phyloP scores from a whole-genome alignment of 2,113 vertebrate genomes.

The Odontesthes bonariensis region DNA sequence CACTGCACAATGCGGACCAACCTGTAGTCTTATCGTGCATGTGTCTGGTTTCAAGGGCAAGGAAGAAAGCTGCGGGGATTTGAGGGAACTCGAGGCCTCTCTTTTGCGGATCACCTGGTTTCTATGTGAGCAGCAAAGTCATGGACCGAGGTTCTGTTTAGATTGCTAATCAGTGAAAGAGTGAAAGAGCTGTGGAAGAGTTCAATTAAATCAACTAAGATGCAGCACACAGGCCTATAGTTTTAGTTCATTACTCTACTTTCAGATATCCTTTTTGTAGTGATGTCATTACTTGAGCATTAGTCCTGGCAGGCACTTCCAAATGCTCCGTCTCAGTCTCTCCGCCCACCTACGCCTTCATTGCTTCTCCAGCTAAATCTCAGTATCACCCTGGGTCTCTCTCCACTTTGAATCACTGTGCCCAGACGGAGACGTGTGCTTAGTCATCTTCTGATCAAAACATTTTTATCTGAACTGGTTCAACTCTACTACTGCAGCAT shows the following conservation, averaged over 20 bases:
- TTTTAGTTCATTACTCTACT: slow-evolving; percentile 22
- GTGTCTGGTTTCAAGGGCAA: slow-evolving; percentile 61
- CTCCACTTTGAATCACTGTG: slow-evolving; percentile 37
- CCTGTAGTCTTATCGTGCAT: slow-evolving; percentile 51
- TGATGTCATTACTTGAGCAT: slow-evolving; percentile 75
- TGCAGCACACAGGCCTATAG: not conserved
- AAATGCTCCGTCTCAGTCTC: slow-evolving; percentile 68
- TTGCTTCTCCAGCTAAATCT: slow-evolving; percentile 36
- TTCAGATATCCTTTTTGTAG: slow-evolving; percentile 45
- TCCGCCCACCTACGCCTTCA: slow-evolving; percentile 49
- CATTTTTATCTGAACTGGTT: slow-evolving; percentile 1
- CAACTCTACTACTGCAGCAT: not conserved
- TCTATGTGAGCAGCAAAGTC: not conserved
- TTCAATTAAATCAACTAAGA: slow-evolving; percentile 4
- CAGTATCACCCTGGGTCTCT: slow-evolving; percentile 19
- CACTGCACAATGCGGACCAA: slow-evolving; percentile 53
- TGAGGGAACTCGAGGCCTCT: slow-evolving; percentile 60
- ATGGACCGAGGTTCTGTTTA: not conserved
- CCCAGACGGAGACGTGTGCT: slow-evolving; percentile 30
- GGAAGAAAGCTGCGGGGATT: slow-evolving; percentile 54
- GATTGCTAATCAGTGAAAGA: slow-evolving; percentile 35
- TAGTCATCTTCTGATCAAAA: slow-evolving; percentile 36
- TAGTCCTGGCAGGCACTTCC: slow-evolving; percentile 65
- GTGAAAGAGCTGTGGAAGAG: too few species aligned
- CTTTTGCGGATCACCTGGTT: slow-evolving; percentile 52